A percentile compares a stretch with the other conserved stretches of the same genome.
Evolutionary conservation across 2,888 invertebrate genomes (phyloP).

Genomic region (Lypha dubia): DNA sequence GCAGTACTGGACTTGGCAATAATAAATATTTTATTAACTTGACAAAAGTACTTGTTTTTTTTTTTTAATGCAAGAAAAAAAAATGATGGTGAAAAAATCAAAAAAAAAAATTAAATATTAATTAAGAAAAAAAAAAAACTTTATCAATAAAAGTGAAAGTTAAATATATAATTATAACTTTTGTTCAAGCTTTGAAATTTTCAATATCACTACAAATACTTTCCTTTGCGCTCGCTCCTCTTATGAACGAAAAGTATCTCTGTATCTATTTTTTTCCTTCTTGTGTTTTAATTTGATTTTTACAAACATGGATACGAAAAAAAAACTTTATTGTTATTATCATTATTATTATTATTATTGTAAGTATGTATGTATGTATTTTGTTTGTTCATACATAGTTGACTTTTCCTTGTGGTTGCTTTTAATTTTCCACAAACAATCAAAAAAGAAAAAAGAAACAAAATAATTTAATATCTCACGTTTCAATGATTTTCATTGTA

Average conservation of each 20-base stretch:
- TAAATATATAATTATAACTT: slow-evolving; percentile 63
- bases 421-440: slow-evolving; percentile 3
- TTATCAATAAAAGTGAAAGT: slow-evolving; percentile 75
- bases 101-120: slow-evolving; percentile 29
- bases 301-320: slow-evolving; percentile 7
- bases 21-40: slow-evolving; percentile 58
- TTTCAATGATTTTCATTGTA: slow-evolving; percentile 71
- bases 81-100: no score
- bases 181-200: slow-evolving; percentile 41
- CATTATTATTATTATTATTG: no score
- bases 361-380: no score
- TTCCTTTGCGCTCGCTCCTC: slow-evolving; percentile 1
- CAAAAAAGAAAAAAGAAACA: not conserved
- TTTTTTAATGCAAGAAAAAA: slow-evolving; percentile 15
- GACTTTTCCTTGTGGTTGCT: slow-evolving; percentile 52
- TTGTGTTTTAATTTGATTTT: slow-evolving; percentile 33
- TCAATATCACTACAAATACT: slow-evolving; percentile 27
- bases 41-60: slow-evolving; percentile 16
- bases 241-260: not conserved
- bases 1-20: not conserved
- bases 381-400: slow-evolving; percentile 44
- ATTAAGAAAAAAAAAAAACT: slow-evolving; percentile 56
- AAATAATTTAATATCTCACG: slow-evolving; percentile 69
- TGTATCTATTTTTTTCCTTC: slow-evolving; percentile 4
- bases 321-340: slow-evolving; percentile 28